Base-by-base conservation (phyloP, 2,113 vertebrate genomes). In the Xiphorhynchus elegans region DNA sequence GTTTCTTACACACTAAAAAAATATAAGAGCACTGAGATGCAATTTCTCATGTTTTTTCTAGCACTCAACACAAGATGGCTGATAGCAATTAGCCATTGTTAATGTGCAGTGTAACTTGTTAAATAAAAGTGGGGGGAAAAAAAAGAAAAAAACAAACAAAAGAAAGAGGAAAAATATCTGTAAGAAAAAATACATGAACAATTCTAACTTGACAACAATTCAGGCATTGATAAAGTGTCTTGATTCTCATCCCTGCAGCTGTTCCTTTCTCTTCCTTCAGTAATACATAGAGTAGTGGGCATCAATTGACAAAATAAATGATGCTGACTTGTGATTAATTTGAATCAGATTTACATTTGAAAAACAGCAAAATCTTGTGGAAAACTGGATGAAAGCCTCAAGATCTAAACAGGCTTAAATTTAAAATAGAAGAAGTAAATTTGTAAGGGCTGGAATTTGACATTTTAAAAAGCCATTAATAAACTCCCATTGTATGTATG, bases 321-420 rank as follows among this genome's bases (percentile, higher is more conserved):
- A 87, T 84, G 68, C 37, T 97, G 1, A 20, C 79, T 89, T 88
- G 49, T 87, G 88, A 87, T 92, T 83, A 92, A 96, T 84, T 95
- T 95, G 85, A 93, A 95, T 87, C 67, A 70, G 70, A 84, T 93
- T 82, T 93, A 58, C 90, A 93, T 94, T 78, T 94, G 91, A 96
- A 97, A 91, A 84, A 62, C 58, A 82, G 17, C 16, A 62, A 85
- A 74, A 46, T 87, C 67, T 93, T 96, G 24, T 76, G 40, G 60
- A 77, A 94, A 66, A 66, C 59, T 59, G 28, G 26, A 89, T 87
- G 68, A 95, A 93, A 92, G 53, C 37, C 69, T 90, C 42, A 35
- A 89, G 69, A 84, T 86, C 64, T 74, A 86, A 44, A 53, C 37
- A 60, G 55, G 53, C 53, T 88, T 82, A 72, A 83, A 86, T 16